Evolutionary conservation across 2,888 invertebrate species (phyloP), one percentile per base, ranked within the genome.

Genomic region (Dorcus hopei): DNA sequence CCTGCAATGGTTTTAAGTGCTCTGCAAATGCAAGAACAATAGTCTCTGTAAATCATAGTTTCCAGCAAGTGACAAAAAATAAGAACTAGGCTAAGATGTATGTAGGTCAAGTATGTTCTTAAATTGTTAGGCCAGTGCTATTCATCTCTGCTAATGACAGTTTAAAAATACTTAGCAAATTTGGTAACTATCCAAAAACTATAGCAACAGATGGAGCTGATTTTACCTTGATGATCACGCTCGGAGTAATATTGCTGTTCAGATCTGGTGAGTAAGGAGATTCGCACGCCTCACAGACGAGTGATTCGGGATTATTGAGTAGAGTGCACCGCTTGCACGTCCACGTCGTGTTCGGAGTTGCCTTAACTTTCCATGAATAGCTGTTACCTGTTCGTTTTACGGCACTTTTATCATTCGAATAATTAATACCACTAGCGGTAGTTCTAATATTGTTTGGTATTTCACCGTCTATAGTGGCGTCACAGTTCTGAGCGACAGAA

Each of bases 261-360:
- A 74, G 69, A 73, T 79, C 78, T 14, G 76, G 73, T 43, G 70
- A 67, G 61, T 73, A 77, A 0, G 90, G 90, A 0, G 89, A 84
- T 67, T 90, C 83, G 70, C 92, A 92, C 0, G 90, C 88, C 68
- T 88, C 88, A 75, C 92, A 92, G 60, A 87, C 82, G 5, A 85
- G 83, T 61, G 84, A 80, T 33, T 84, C 82, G 0, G 83, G 83
- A 52, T 85, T 82, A 78, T 92, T 92, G 65, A 89, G 85, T 39
- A 91, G 77, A 0, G 92, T 92, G 73, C 92, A 92, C 69, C 88
- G 84, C 66, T 83, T 83, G 71, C 90, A 90, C 9, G 87, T 84
- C 90, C 90, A 90, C 52, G 82, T 83, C 58, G 64, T 65, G 55
- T 58, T 58, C 53, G 67, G 64, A 42, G 69, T 66, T 64, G 66